phyloP scores from a whole-genome alignment of 2,797 vertebrate species.

The Enteromius trimaculatus region DNA sequence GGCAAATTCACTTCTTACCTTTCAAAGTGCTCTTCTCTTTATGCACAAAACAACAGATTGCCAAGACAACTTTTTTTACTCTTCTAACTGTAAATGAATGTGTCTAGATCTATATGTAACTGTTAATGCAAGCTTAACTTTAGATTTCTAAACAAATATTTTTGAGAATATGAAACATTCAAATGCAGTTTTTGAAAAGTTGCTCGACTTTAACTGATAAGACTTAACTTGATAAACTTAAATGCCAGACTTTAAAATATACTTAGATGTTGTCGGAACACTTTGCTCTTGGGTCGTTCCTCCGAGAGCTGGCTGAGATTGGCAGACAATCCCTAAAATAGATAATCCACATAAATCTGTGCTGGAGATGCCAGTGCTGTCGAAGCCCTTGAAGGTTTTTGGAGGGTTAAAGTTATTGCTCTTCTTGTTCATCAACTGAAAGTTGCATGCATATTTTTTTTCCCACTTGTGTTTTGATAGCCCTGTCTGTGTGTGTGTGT shows the following conservation, averaged over 20 bases:
- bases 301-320: slow-evolving; percentile 36
- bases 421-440: slow-evolving; percentile 7
- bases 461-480: neutral
- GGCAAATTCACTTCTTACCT: slow-evolving; percentile 60
- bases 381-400: slow-evolving; percentile 19
- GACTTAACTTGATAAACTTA: neutral
- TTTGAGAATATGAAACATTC: neutral
- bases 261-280: neutral
- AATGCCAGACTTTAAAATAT: neutral
- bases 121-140: neutral
- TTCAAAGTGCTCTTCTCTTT: slow-evolving; percentile 48
- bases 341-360: slow-evolving; percentile 63
- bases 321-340: slow-evolving; percentile 57
- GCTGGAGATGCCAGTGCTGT: slow-evolving; percentile 34
- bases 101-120: neutral
- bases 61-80: slow-evolving; percentile 5
- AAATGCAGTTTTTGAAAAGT: neutral
- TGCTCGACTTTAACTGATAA: neutral
- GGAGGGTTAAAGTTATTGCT: slow-evolving; percentile 10
- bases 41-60: slow-evolving; percentile 49
- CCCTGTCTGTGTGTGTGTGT: neutral
- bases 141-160: neutral
- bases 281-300: slow-evolving; percentile 40
- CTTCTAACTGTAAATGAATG: neutral
- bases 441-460: neutral